Evolutionary conservation across 2,113 vertebrate species (phyloP), one percentile per base, ranked within the genome.

Genomic region (Promerops cafer): DNA sequence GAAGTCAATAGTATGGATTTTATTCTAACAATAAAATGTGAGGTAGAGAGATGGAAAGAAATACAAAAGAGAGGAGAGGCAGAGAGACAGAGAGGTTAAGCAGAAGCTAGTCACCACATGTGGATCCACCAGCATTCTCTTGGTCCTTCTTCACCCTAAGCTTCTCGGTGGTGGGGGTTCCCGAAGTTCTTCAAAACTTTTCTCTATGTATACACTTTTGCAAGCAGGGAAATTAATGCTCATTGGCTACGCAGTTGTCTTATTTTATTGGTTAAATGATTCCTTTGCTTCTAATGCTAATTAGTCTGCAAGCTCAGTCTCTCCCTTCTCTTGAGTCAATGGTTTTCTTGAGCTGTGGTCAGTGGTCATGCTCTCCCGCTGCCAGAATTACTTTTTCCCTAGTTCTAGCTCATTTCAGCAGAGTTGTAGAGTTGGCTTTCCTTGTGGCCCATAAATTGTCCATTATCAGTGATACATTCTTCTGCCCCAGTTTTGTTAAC

Each of bases 111-210:
- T 22, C 33, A 63, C 13, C 39, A 37, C 40, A 5, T 20, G 3
- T 37, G 27, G 40, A 37, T 30, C 16, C 33, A 31, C 4, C 21
- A 45, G 39, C 16, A 45, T 37, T 5, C 31, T 35, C 2, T 9
- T 53, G 11, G 31, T 44, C 26, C 33, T 37, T 37, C 50, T 31
- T 54, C 27, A 31, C 16, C 9, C 16, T 24, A 17, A 14, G 27
- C 39, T 37, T 33, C 47, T 17, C 3, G 0, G 19, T 26, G 13
- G 10, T 30, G 27, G 6, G 3, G 3, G 16, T 4, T 44, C 33
- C 37, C 1, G 0, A 61, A 72, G 13, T 8, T 17, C 4, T 63
- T 19, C 39, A 22, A 14, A 45, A 21, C 16, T 72, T 37, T 22
- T 45, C 39, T 17, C 14, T 13, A 17, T 3, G 8, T 9, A 14